Evolutionary conservation across 1,140 invertebrate genomes (phyloP), one percentile per base, ranked within the genome.

Genomic region (Melipona quadrifasciata): DNA sequence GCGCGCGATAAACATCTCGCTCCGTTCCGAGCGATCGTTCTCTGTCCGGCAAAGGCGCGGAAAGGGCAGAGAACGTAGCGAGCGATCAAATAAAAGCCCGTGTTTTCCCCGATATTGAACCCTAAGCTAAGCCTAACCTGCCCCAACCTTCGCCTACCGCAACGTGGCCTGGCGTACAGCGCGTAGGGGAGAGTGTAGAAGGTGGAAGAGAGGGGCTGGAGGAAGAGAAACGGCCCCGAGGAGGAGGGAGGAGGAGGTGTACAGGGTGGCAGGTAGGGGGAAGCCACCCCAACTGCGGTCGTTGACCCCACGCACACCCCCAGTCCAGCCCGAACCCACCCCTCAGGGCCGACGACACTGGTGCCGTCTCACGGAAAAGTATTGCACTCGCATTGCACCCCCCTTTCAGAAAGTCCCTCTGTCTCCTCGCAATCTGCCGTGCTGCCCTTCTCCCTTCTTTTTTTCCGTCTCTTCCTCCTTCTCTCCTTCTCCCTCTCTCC

Each of bases 101-200:
- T 91, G 91, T 93, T 93, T 93, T 93, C 90, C 91, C 91, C 92
- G 93, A 93, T 93, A 94, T 94, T 94, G 93, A 94, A 93, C 92
- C 93, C 93, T 93, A 93, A 93, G 92, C 92, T 93, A 91, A 93
- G 92, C 93, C 93, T 93, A 94, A 93, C 93, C 93, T 93, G 91
- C 90, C 91, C 85, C 92, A 93, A 93, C 90, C 87, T 90, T 85
- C 88, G 87, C 87, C 91, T 90, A 88, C 89, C 90, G 86, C 90
- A 90, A 91, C 89, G 88, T 91, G 87, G 90, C 84, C 87, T 88
- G 89, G 72, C 82, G 85, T 90, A 87, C 76, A 88, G 88, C 88
- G 82, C 90, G 91, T 87, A 85, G 86, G 84, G 77, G 70, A 74
- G 71, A 74, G 74, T 72, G 82, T 70, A 84, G 78, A 87, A 84